Evolutionary conservation across 2,888 invertebrate genomes (phyloP).

Genomic region (Ganaspis brasiliensis): DNA sequence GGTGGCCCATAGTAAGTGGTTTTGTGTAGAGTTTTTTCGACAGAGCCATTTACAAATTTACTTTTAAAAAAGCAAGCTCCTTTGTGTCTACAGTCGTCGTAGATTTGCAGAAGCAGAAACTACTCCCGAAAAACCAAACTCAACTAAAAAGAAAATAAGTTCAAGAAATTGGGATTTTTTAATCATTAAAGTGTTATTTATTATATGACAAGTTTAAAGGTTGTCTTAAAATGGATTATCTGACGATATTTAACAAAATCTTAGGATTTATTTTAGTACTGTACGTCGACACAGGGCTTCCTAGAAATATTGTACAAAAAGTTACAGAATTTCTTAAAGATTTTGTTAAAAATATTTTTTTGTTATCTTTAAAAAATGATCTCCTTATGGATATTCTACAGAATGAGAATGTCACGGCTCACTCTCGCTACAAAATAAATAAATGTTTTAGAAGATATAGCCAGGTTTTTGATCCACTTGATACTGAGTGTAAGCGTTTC

Average conservation of each 20-base stretch:
- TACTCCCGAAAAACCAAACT: no score
- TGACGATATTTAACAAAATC: constrained; percentile 44
- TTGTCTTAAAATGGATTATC: constrained; percentile 12
- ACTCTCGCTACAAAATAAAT: constrained; percentile 25
- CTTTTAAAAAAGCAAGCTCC: constrained; percentile 10
- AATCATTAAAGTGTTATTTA: no score
- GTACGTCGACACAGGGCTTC: constrained; percentile 46
- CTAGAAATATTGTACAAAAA: constrained; percentile 46
- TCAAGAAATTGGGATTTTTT: no score
- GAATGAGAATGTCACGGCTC: constrained; percentile 32
- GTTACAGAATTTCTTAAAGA: constrained; percentile 36
- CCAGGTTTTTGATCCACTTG: constrained; percentile 41
- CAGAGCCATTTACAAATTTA: background rate
- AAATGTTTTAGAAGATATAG: constrained; percentile 43
- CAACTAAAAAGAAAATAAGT: no score
- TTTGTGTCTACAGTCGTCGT: background rate
- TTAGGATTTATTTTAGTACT: constrained; percentile 50
- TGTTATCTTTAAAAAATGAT: constrained; percentile 48
- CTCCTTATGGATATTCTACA: constrained; percentile 38
- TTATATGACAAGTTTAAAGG: background rate
- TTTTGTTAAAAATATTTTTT: constrained; percentile 43
- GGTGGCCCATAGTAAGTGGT: background rate
- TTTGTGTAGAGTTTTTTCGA: constrained; percentile 33
- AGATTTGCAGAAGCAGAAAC: background rate
- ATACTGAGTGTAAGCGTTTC: constrained; percentile 50